Base-by-base conservation (phyloP, 2,113 vertebrate genomes). In the Sylvicapra grimmia region DNA sequence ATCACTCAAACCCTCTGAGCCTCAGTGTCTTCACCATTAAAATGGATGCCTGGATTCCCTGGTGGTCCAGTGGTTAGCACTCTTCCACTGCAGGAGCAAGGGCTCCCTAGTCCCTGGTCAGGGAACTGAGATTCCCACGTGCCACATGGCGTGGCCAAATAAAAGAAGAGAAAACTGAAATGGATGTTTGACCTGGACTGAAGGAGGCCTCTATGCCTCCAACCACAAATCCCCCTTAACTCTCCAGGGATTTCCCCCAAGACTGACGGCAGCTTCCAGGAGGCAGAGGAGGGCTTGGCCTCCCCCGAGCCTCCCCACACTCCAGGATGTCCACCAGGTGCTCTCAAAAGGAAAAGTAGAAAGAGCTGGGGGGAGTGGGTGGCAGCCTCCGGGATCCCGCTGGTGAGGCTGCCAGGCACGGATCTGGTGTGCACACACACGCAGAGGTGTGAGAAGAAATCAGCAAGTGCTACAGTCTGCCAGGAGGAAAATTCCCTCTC, bases 291-390 rank as follows among this genome's bases (percentile, higher is more conserved):
- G 21, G 96, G 49, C 85, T 21, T 6, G 0, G 40, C 53, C 59
- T 27, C 25, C 88, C 40, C 31, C 0, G 5, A 72, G 21, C 3
- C 7, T 47, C n/a, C 14, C 8, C 5, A 6, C 33, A 6, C 91
- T 10, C 12, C 4, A 6, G 33, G 79, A 51, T 2, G 53, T 36
- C 61, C 8, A 25, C 29, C 59, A 19, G 87, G 83, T 8, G 47
- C 33, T 77, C 0, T 0, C 7, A 3, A 23, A 14, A 44, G 75
- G 0, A 36, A 19, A 0, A 47, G 36, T 0, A 25, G 93, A 2
- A 15, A 51, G 59, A 51, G 27, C 54, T 7, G 1, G 3, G 18
- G 49, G 31, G 4, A 49, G 61, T 51, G 47, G 21, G 79, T 0
- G 58, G 68, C 33, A 59, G 79, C 63, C 54, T 19, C 58, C 4